phyloP scores from a whole-genome alignment of 2,797 vertebrate genomes.

The Nothura maculosa region DNA sequence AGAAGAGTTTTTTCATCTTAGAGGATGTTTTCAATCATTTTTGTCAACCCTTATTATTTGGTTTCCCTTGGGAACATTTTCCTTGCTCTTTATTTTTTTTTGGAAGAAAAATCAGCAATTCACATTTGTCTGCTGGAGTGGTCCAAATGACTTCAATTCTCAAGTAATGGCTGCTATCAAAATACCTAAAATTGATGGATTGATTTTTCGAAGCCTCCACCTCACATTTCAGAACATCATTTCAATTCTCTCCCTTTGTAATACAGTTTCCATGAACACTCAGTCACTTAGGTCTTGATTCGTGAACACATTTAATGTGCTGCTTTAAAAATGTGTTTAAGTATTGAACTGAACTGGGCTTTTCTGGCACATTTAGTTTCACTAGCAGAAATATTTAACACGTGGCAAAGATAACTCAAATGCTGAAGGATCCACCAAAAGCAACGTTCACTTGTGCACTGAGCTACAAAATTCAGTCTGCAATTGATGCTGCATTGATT shows the following conservation, averaged over 20 bases:
- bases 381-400: background rate
- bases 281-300: background rate
- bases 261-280: background rate
- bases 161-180: conserved; percentile 48
- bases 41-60: background rate
- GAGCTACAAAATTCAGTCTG: conserved; percentile 6
- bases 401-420: background rate
- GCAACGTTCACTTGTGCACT: background rate
- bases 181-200: conserved; percentile 31
- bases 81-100: background rate
- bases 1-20: background rate
- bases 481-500: conserved; percentile 7
- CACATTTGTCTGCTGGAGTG: conserved; percentile 16
- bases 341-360: rapidly evolving
- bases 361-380: background rate
- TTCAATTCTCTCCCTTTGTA: conserved; percentile 9
- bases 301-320: background rate
- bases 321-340: background rate
- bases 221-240: background rate
- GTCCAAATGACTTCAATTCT: background rate
- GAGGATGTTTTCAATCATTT: background rate
- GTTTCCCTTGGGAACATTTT: background rate
- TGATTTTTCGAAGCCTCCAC: conserved; percentile 15
- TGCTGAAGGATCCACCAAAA: background rate
- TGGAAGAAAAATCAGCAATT: conserved; percentile 28